Base-by-base conservation (phyloP, 2,888 invertebrate genomes). In the Monochamus alternatus region DNA sequence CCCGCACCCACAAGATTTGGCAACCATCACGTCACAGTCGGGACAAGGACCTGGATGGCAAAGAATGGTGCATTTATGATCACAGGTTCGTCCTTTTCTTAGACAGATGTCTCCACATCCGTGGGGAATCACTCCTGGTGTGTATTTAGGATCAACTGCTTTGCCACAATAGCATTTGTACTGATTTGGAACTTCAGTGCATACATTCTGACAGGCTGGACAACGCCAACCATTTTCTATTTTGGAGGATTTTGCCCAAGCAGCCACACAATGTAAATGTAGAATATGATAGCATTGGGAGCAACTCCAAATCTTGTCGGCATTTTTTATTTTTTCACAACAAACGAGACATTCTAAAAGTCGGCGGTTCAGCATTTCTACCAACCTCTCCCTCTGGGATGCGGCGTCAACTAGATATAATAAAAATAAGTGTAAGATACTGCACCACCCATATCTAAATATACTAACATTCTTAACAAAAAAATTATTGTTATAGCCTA, bases 11-110 rank as follows among this genome's bases (percentile, higher is more conserved):
- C 97, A 97, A 80, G 91, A 89, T 76, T 94, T 93, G 72, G 88
- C 90, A 12, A 96, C 93, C 84, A 94, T 94, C 1, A 95, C 94
- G 81, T 93, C 93, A 85, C 98, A 98, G 0, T 95, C 94, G 2
- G 97, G 97, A 89, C 98, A 98, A 0, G 98, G 97, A 0, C 98
- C 98, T 0, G 98, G 98, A 88, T 98, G 98, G 86, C 98, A 98
- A 0, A 95, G 91, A 81, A 97, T 89, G 10, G 93, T 94, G 88
- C 97, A 97, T 0, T 92, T 92, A 85, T 94, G 94, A 0, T 90
- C 88, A 86, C 93, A 91, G 75, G 80, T 90, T 30, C 91, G 89
- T n/a, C 90, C 89, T 76, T 85, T 85, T 10, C 92, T 92, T n/a
- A 92, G 91, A 86, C 99, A 99, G 0, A 94, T 90, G 81, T 96